These are phyloP conservation scores for Catharus fuscescens DNA, from an alignment of 2,113 vertebrate genomes.

Conservation along the genomic window DNA sequence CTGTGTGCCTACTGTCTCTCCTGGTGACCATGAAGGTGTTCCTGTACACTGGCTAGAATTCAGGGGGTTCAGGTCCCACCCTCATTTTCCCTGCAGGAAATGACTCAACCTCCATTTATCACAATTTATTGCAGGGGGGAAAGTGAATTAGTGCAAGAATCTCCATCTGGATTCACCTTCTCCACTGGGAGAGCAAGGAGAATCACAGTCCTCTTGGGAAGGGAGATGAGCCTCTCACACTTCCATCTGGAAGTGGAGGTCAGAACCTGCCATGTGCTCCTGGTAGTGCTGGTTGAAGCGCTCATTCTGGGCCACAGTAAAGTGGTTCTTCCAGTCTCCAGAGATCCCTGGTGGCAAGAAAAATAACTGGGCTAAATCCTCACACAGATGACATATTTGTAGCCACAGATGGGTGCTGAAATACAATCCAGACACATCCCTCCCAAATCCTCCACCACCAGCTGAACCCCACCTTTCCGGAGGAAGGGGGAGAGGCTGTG, in stretches of 20 bases:
- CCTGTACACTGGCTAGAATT: fast-evolving
- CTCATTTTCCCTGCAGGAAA: background rate
- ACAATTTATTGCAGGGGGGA: background rate
- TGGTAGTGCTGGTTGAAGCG: constrained; percentile 62
- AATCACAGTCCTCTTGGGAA: background rate
- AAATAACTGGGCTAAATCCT: background rate
- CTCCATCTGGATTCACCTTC: background rate
- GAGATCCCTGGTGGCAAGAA: constrained; percentile 29
- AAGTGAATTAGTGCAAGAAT: fast-evolving
- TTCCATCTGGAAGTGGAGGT: constrained; percentile 63
- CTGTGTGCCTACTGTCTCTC: background rate
- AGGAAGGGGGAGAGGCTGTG: constrained; percentile 67
- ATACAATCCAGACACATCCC: background rate
- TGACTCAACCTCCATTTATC: background rate
- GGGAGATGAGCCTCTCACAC: background rate
- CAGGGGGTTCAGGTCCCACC: fast-evolving
- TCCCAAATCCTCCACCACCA: background rate
- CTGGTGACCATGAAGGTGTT: background rate
- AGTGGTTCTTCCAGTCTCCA: constrained; percentile 76
- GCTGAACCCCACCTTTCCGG: constrained; percentile 37
- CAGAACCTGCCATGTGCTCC: constrained; percentile 45
- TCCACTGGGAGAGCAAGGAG: fast-evolving
- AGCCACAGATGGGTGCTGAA: background rate
- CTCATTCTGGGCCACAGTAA: constrained; percentile 71
- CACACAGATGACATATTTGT: background rate